phyloP scores from a whole-genome alignment of 2,888 invertebrate genomes.

The Ditylenchus weischeri region DNA sequence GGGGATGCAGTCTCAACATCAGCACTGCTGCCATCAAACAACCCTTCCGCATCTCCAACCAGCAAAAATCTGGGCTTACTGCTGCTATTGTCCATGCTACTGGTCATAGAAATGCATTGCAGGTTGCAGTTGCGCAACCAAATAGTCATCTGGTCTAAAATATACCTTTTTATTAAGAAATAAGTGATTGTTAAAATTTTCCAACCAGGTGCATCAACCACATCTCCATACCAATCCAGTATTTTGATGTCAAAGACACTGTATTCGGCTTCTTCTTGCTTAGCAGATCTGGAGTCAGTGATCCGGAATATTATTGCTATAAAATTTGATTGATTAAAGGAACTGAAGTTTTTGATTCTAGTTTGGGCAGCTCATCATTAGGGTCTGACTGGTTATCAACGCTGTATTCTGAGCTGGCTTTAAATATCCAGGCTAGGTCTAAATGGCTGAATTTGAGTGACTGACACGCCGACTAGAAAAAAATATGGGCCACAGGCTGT shows the following conservation, averaged over 20 bases:
- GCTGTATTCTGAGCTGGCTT: too few relatives aligned
- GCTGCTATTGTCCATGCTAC: neutral
- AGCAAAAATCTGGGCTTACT: constrained; percentile 27
- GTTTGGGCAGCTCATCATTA: too few relatives aligned
- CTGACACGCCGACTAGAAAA: too few relatives aligned
- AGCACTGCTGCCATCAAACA: constrained; percentile 21
- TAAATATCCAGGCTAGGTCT: too few relatives aligned
- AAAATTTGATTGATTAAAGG: neutral
- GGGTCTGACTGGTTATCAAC: too few relatives aligned
- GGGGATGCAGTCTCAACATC: neutral
- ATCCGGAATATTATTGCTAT: constrained; percentile 13
- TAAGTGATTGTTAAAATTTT: neutral
- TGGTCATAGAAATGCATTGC: constrained; percentile 22
- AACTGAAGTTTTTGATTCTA: too few relatives aligned
- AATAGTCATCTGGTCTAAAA: constrained; percentile 27
- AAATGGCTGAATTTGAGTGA: too few relatives aligned
- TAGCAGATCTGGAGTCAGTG: neutral
- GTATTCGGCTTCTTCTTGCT: neutral
- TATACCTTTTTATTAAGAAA: neutral
- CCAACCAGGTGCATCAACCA: neutral
- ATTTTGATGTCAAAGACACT: constrained; percentile 20
- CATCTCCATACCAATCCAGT: constrained; percentile 13
- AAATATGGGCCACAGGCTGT: too few relatives aligned
- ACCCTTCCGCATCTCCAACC: constrained; percentile 20
- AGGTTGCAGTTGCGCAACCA: constrained; percentile 36